A percentile compares a stretch with the other conserved stretches of the same genome.
phyloP scores from a whole-genome alignment of 2,888 invertebrate species.

The Macaria liturata region DNA sequence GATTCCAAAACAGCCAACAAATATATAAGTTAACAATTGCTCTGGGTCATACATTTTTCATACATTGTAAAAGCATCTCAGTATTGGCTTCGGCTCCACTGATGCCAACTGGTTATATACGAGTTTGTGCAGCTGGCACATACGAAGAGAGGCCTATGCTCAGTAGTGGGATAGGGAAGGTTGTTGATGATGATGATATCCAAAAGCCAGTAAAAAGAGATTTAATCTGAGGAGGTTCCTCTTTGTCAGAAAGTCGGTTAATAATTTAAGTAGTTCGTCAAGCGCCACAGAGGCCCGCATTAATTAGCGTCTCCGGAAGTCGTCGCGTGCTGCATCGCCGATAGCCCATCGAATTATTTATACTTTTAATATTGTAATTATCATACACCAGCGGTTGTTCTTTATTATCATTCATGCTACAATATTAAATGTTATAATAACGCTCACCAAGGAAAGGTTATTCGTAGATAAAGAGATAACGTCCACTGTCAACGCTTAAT shows the following conservation, averaged over 20 bases:
- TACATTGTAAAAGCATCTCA: too few species aligned
- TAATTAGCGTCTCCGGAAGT: slow-evolving; percentile 78
- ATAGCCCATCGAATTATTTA: slow-evolving; percentile 82
- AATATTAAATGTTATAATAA: slow-evolving; percentile 79
- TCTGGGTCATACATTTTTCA: too few species aligned
- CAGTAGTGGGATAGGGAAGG: too few species aligned
- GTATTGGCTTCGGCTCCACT: too few species aligned
- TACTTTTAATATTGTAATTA: slow-evolving; percentile 81
- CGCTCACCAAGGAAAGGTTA: slow-evolving; percentile 72
- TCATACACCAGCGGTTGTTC: slow-evolving; percentile 67
- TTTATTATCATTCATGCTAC: slow-evolving; percentile 80
- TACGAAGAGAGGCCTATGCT: too few species aligned
- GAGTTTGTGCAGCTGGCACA: too few species aligned
- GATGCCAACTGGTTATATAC: too few species aligned
- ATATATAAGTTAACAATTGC: too few species aligned
- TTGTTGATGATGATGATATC: too few species aligned
- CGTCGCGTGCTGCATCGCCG: slow-evolving; percentile 76
- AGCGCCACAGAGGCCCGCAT: slow-evolving; percentile 63
- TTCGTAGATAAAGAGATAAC: slow-evolving; percentile 70
- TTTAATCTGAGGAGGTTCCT: too few species aligned
- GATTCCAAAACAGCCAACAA: too few species aligned
- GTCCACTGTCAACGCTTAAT: slow-evolving; percentile 63
- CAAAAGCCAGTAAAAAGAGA: background rate
- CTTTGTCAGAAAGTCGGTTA: background rate
- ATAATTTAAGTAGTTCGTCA: slow-evolving; percentile 64